Base-by-base conservation (phyloP, 2,888 invertebrate genomes). In the Dendrolimus houi region DNA sequence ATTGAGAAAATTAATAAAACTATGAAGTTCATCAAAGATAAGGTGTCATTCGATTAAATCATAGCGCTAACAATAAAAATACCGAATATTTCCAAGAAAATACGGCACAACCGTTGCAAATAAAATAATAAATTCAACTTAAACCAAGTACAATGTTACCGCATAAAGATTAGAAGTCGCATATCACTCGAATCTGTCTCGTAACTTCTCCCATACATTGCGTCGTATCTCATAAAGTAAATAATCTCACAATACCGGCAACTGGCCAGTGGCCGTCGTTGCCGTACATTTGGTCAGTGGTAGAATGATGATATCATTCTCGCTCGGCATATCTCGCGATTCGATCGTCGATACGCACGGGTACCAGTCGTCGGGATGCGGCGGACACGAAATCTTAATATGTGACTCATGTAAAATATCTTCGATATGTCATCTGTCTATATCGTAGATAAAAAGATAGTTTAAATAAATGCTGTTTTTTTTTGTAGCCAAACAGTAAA, bases 381-480 rank as follows among this genome's bases (percentile, higher is more conserved):
- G 66, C 62, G 69, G 67, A 72, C 72, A 71, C 66, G 68, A 75
- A 74, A 77, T 79, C 77, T 77, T 77, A 80, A 80, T 77, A 70
- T 70, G 73, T 66, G 66, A 67, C 67, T 75, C 72, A 73, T 75
- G 75, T 72, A 75, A 80, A 81, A 74, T 71, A 66, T 74, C 75
- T 78, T 74, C 73, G 69, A 81, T 75, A 75, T 79, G 84, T 80
- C 84, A 80, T 72, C 64, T 69, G 82, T 83, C 83, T 78, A 74
- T 75, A 69, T 67, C 59, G 52, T 68, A 73, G 83, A 83, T 83
- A 77, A 75, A 61, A 72, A 64, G 29, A 29, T 29, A 29, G 29
- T 29, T 29, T 29, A 3, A 29, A 29, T 29, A 29, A 29, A 29
- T 29, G 29, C 29, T 29, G 6, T 29, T 29, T 29, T 29, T 29